A percentile compares a stretch with the other conserved stretches of the same genome.
phyloP scores from a whole-genome alignment of 2,888 invertebrate species.

The Stenodera caucasica region DNA sequence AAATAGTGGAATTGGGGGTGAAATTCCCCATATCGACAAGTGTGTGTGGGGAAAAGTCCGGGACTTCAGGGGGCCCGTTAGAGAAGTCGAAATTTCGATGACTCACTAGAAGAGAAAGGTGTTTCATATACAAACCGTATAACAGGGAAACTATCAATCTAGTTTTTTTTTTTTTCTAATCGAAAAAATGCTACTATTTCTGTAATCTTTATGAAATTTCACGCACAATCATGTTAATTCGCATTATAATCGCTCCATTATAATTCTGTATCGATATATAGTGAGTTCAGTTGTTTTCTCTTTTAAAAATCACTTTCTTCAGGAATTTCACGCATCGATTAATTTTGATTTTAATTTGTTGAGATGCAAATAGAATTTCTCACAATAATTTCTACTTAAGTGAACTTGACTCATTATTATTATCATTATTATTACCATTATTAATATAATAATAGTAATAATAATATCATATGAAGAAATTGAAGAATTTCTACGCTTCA shows the following conservation, averaged over 20 bases:
- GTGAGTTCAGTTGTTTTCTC: not conserved
- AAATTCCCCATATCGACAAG: too few relatives aligned
- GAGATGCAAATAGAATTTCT: not conserved
- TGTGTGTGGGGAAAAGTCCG: too few relatives aligned
- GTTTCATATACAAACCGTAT: not conserved
- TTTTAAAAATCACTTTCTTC: conserved; percentile 3
- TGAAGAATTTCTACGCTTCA: not conserved
- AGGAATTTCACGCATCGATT: not conserved
- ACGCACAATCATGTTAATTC: conserved; percentile 4
- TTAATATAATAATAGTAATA: too few relatives aligned
- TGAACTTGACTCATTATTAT: not conserved
- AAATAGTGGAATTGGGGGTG: too few relatives aligned
- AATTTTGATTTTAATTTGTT: too few relatives aligned
- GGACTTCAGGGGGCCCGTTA: too few relatives aligned
- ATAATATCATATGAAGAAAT: not conserved
- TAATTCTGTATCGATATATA: not conserved
- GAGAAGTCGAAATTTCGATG: too few relatives aligned
- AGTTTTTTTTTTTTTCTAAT: not conserved
- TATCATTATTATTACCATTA: not conserved
- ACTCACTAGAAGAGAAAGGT: not conserved
- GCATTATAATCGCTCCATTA: conserved; percentile 1
- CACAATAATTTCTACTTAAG: not conserved
- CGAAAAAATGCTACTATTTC: not conserved
- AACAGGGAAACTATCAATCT: not conserved
- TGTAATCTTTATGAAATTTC: conserved; percentile 2